Percentiles rank a stretch among this genome's conserved stretches.
These are phyloP conservation scores for Aleiodes testaceus DNA, from an alignment of 2,888 invertebrate genomes.

Conservation along the genomic window DNA sequence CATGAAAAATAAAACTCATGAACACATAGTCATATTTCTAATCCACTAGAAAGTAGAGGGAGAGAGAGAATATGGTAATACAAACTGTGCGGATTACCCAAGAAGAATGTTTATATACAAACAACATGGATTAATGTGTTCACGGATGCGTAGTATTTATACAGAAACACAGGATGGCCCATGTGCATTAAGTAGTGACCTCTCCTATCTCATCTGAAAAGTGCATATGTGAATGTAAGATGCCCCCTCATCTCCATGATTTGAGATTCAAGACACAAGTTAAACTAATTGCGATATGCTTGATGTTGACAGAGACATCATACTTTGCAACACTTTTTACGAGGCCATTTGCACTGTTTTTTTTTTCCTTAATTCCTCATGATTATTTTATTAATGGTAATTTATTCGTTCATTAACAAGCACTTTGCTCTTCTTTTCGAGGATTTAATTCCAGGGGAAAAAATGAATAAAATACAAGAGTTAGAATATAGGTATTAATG, in stretches of 20 bases:
- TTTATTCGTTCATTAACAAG: too few species aligned
- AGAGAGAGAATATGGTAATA: not conserved
- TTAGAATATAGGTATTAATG: not conserved
- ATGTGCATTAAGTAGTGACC: constrained; percentile 19
- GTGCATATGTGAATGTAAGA: not conserved
- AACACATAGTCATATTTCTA: not conserved
- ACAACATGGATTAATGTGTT: constrained; percentile 24
- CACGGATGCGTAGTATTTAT: constrained; percentile 27
- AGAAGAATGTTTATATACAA: constrained; percentile 13
- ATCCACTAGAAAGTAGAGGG: not conserved
- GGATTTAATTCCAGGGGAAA: too few species aligned
- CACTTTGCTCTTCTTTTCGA: too few species aligned
- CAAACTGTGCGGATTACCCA: constrained; percentile 6
- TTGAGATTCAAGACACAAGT: constrained; percentile 6
- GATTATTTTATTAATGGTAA: too few species aligned
- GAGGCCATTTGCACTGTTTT: not conserved
- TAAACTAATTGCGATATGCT: constrained; percentile 17
- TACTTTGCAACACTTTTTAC: constrained; percentile 18
- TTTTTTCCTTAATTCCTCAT: too few species aligned
- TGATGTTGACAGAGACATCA: constrained; percentile 23
- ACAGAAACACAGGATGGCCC: not conserved
- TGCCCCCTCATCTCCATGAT: not conserved
- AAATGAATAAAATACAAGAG: not conserved
- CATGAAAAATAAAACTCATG: constrained; percentile 8
- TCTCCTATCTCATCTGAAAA: not conserved